phyloP scores from a whole-genome alignment of 2,113 vertebrate species.

The Scophthalmus maximus region DNA sequence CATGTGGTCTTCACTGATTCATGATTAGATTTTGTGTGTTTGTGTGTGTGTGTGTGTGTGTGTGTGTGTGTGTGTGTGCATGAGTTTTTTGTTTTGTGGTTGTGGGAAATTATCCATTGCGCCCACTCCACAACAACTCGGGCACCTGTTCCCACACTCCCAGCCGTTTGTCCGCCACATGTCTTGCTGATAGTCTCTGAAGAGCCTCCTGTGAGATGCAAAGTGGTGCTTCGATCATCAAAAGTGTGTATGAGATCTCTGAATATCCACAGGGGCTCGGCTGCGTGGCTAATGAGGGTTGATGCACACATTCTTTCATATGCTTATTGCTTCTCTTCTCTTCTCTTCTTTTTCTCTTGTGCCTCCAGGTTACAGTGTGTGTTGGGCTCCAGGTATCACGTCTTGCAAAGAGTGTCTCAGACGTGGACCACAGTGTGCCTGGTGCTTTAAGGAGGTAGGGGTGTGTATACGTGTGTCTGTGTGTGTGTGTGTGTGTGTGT shows the following conservation, averaged over 20 bases:
- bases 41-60: neutral
- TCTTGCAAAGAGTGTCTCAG: conserved; percentile 90
- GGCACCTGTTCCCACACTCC: conserved; percentile 66
- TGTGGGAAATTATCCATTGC: conserved; percentile 18
- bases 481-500: neutral
- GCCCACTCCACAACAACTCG: conserved; percentile 19
- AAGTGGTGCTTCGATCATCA: conserved; percentile 53
- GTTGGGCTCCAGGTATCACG: conserved; percentile 83
- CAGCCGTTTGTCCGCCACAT: conserved; percentile 1
- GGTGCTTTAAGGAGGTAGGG: conserved; percentile 95
- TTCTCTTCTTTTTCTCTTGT: neutral
- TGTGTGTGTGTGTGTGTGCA: neutral
- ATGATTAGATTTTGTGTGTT: neutral
- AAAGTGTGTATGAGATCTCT: conserved; percentile 36
- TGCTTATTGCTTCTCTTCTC: conserved; percentile 56
- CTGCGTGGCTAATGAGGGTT: conserved; percentile 58
- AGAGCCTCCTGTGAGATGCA: conserved; percentile 41
- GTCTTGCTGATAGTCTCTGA: conserved; percentile 16
- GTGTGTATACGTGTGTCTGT: conserved; percentile 17
- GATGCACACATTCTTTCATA: conserved; percentile 57
- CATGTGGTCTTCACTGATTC: conserved; percentile 3
- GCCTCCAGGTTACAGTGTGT: conserved; percentile 88
- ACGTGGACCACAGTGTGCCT: conserved; percentile 92
- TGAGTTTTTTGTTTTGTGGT: neutral
- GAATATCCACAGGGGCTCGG: conserved; percentile 20